These are phyloP conservation scores for Rhinella marina DNA, from an alignment of 2,797 vertebrate species.

Conservation along the genomic window DNA sequence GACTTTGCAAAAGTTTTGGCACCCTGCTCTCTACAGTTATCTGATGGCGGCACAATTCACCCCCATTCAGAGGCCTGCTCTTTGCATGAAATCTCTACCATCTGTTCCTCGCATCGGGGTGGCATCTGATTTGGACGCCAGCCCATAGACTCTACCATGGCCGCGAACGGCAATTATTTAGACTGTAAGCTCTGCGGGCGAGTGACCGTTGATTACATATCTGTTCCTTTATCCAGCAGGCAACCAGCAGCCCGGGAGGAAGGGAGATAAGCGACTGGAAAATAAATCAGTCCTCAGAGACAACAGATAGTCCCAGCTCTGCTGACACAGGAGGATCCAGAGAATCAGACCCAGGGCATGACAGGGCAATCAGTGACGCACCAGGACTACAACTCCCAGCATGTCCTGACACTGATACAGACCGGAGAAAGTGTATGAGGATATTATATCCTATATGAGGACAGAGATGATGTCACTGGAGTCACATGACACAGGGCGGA, in stretches of 20 bases:
- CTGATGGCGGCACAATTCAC: no score
- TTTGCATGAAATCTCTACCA: no score
- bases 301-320: not conserved
- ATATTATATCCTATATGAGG: not conserved
- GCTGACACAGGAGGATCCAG: not conserved
- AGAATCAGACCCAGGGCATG: not conserved
- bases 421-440: no score
- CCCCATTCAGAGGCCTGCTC: no score
- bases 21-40: not conserved
- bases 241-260: not conserved
- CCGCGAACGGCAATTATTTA: not conserved
- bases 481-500: not conserved
- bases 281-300: constrained; percentile 18
- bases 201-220: not conserved
- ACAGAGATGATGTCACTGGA: not conserved
- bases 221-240: not conserved
- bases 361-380: not conserved
- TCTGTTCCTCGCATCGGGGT: no score
- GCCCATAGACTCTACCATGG: not conserved
- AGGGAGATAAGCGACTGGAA: not conserved
- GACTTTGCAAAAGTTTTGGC: not conserved
- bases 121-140: not conserved
- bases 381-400: constrained; percentile 28
- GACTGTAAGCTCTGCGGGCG: not conserved
- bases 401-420: not conserved